Evolutionary conservation across 2,113 vertebrate genomes (phyloP).

Genomic region (Perca schrenkii): DNA sequence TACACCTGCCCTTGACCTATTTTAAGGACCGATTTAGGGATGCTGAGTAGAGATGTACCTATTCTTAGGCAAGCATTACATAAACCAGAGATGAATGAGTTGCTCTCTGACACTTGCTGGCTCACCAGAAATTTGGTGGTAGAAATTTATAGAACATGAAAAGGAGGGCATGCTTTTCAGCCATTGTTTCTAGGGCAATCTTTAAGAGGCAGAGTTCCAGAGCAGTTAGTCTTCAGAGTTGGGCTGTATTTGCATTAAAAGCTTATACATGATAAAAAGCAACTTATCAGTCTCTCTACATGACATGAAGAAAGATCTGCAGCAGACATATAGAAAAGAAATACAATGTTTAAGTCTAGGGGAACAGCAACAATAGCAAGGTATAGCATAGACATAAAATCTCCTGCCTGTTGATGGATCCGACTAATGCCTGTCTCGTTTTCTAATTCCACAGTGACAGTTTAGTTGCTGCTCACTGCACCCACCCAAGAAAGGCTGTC

Average conservation of each 20-base stretch:
- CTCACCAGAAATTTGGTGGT: slow-evolving; percentile 59
- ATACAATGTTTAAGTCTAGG: slow-evolving; percentile 21
- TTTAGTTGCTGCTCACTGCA: slow-evolving; percentile 71
- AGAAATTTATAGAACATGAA: slow-evolving; percentile 67
- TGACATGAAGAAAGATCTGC: slow-evolving; percentile 19
- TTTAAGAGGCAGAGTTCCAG: background rate
- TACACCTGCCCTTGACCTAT: slow-evolving; percentile 62
- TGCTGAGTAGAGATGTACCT: slow-evolving; percentile 70
- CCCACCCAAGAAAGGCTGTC: slow-evolving; percentile 72
- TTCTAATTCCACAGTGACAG: slow-evolving; percentile 72
- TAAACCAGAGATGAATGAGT: slow-evolving; percentile 71
- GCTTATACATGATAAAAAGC: background rate
- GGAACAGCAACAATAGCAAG: slow-evolving; percentile 19
- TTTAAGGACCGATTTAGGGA: slow-evolving; percentile 64
- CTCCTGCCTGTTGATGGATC: slow-evolving; percentile 63
- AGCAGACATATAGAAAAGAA: slow-evolving; percentile 1
- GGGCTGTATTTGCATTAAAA: background rate
- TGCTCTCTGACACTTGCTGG: slow-evolving; percentile 57
- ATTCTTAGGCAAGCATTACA: slow-evolving; percentile 74
- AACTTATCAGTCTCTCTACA: background rate
- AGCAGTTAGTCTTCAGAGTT: background rate
- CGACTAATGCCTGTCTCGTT: slow-evolving; percentile 67
- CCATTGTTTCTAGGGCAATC: slow-evolving; percentile 35
- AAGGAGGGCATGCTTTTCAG: slow-evolving; percentile 46
- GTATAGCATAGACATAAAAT: slow-evolving; percentile 11